Evolutionary conservation across 2,888 invertebrate species (phyloP).

Genomic region (Labia minor): DNA sequence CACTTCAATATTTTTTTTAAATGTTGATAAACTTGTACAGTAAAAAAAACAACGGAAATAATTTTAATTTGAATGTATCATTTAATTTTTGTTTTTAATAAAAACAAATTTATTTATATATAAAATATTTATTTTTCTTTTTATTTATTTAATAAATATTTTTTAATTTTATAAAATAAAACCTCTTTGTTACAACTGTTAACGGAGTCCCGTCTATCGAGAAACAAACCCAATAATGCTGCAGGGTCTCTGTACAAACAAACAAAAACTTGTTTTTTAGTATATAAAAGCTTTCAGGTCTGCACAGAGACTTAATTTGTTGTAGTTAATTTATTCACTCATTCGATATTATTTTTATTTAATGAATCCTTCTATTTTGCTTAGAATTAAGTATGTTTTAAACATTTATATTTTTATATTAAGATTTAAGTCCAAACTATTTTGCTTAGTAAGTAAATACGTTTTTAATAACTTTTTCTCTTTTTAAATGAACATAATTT

Average conservation of each 20-base stretch:
- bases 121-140: neutral
- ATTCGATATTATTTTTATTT: neutral
- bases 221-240: neutral
- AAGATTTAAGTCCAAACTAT: no score
- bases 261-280: neutral
- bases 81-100: slow-evolving; percentile 17
- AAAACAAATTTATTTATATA: slow-evolving; percentile 19
- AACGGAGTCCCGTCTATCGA: neutral
- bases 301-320: neutral
- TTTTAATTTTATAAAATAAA: no score
- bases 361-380: no score
- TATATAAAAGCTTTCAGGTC: neutral
- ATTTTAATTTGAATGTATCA: neutral
- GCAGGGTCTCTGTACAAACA: slow-evolving; percentile 7
- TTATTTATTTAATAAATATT: slow-evolving; percentile 16
- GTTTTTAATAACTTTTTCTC: no score
- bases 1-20: slow-evolving; percentile 13
- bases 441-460: no score
- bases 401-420: no score
- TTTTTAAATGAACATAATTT: no score
- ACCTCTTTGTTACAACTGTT: neutral
- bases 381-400: no score
- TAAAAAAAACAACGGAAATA: neutral
- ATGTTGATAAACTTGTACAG: neutral
- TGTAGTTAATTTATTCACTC: neutral